Conservation (phyloP, 2,888 invertebrate species). For the Cyclophora punctaria region DNA sequence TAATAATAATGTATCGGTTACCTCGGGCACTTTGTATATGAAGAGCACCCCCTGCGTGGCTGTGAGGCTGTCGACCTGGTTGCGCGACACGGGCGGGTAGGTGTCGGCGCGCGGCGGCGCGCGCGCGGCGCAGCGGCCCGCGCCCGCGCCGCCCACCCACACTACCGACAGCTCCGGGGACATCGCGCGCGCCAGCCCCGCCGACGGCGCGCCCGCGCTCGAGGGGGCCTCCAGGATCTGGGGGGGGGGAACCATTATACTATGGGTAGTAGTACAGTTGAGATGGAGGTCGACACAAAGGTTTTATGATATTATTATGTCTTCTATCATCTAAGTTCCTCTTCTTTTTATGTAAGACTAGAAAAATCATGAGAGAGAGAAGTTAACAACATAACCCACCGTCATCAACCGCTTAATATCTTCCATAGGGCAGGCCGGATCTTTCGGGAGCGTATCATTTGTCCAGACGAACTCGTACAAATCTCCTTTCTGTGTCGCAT, state of each 20-base stretch:
- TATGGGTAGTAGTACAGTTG: no score
- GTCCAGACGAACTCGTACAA: conserved; percentile 86
- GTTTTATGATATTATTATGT: no score
- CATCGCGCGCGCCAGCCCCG: conserved; percentile 75
- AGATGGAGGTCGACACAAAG: no score
- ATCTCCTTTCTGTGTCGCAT: conserved; percentile 75
- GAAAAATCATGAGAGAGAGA: neutral
- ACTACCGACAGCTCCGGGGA: conserved; percentile 79
- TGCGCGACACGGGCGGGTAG: conserved; percentile 84
- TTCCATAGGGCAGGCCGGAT: conserved; percentile 82
- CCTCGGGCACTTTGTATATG: conserved; percentile 86
- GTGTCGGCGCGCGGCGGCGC: conserved; percentile 75
- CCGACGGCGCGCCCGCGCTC: conserved; percentile 75
- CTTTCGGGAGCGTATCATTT: conserved; percentile 88
- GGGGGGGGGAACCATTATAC: no score
- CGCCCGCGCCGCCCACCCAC: conserved; percentile 78
- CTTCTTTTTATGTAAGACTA: no score
- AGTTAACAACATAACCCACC: conserved; percentile 48
- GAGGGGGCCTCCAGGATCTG: conserved; percentile 65
- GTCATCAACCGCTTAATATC: conserved; percentile 81
- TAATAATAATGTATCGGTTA: conserved; percentile 39
- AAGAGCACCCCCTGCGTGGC: conserved; percentile 88
- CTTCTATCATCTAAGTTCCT: no score
- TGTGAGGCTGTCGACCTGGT: conserved; percentile 88
- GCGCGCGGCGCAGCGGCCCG: conserved; percentile 79